Evolutionary conservation across 2,797 vertebrate genomes (phyloP), one percentile per base, ranked within the genome.

Genomic region (Mormyrops boulengeri): DNA sequence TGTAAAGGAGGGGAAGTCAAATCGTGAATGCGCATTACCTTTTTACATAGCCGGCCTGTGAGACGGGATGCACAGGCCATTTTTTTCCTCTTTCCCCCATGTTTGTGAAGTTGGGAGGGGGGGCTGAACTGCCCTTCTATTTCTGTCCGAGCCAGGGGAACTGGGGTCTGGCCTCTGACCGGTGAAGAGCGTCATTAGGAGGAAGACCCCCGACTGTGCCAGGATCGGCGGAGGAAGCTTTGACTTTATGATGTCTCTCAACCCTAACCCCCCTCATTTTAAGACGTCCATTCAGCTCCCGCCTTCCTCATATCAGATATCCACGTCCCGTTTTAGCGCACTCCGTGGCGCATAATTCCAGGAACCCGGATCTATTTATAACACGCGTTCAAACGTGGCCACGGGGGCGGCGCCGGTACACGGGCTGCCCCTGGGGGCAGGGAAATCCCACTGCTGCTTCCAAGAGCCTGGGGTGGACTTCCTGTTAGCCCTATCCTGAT

Each of bases 1-100:
- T 96, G 94, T 95, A 94, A 93, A 85, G 41, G 90, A 90, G 69
- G 89, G 94, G 93, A 94, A 94, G 95, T 94, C 94, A 94, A 94
- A 94, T 93, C 49, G 88, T 52, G 88, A 86, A 86, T 88, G 50
- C 34, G 62, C 88, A 89, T 94, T 95, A 93, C 93, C 95, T 41
- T 95, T 94, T 93, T 93, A 93, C 94, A 94, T 12, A 94, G 89
- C 90, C 92, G 93, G 92, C 92, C 92, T 3, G 91, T 91, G 92
- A 90, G 91, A 91, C 95, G 96, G 94, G 94, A 94, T 94, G 92
- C 77, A 34, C 62, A 4, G 93, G 93, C 91, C 94, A 95, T 93
- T 95, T 96, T 96, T 94, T 93, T 94, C 7, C 3, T 77, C 38
- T 41, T 77, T 96, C 96, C 94, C 95, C 94, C 95, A 94, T 95